phyloP scores from a whole-genome alignment of 2,888 invertebrate species.

The Synanthedon formicaeformis region DNA sequence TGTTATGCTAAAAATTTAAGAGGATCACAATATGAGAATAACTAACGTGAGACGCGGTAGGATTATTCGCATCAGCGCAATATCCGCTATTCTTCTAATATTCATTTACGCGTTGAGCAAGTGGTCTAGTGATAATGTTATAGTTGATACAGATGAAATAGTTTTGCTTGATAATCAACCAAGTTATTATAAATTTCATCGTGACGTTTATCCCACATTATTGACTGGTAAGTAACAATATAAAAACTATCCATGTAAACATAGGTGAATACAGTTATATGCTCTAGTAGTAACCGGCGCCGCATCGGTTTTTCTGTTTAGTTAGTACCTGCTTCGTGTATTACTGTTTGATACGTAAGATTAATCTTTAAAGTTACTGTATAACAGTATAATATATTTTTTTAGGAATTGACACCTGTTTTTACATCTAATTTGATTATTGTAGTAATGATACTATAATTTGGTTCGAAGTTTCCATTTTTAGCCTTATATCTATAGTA shows the following conservation, averaged over 20 bases:
- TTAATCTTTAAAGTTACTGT: too few relatives aligned
- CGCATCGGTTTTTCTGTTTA: too few relatives aligned
- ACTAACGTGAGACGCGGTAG: conserved; percentile 72
- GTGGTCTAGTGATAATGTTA: conserved; percentile 66
- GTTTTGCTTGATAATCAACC: conserved; percentile 21
- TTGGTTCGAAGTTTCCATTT: too few relatives aligned
- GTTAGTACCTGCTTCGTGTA: too few relatives aligned
- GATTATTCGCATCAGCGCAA: conserved; percentile 65
- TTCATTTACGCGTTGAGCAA: conserved; percentile 74
- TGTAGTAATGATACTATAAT: too few relatives aligned
- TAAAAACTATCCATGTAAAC: neutral
- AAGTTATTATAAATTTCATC: conserved; percentile 42
- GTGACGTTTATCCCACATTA: conserved; percentile 45
- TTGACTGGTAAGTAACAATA: conserved; percentile 37
- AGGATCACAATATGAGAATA: conserved; percentile 62
- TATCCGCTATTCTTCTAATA: conserved; percentile 66
- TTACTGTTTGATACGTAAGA: too few relatives aligned
- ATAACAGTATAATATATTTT: too few relatives aligned
- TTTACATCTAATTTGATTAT: too few relatives aligned
- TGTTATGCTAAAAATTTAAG: conserved; percentile 17
- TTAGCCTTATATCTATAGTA: too few relatives aligned
- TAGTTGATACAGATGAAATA: conserved; percentile 17
- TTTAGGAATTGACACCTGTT: too few relatives aligned
- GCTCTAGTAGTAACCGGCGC: conserved; percentile 10
- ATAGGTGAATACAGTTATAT: conserved; percentile 17